Evolutionary conservation across 30 jellyfish, hydroid and myxozoan genomes (phyloP), one percentile per base, ranked within the genome.

Genomic region (Chrysaora quinquecirrha): DNA sequence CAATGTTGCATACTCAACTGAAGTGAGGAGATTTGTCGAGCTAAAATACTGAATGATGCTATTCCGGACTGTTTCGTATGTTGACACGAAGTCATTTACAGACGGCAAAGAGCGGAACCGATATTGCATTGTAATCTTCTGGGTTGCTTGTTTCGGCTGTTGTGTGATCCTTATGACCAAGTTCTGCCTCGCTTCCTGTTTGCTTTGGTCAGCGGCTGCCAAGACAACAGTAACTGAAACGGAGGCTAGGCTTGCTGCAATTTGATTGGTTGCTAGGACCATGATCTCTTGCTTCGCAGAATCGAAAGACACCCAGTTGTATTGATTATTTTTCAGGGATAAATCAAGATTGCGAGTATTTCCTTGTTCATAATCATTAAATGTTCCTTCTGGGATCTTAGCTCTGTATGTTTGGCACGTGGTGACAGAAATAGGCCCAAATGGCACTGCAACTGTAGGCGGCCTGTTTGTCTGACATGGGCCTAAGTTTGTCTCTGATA

Each of bases 351-450:
- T 92, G 25, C 97, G 72, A 20, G 96, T 65, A 46, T 71, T 68
- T 22, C 98, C 98, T 33, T 92, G 95, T 65, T 92, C 98, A 24
- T 48, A 60, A 64, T 92, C 98, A 35, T 34, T 29, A 32, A 92
- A 92, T 2, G 97, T 86, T 43, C 46, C 78, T 49, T 65, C 89
- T 10, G 98, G 98, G 22, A 92, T 78, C 60, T 31, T 34, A 23
- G 73, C 78, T 29, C 19, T 74, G 70, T 16, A 86, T 1, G 96
- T 83, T 23, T 64, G 71, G 19, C 87, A 86, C 11, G 85, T 67
- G 23, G 87, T 83, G 34, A 92, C 97, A 34, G 78, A 23, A 11
- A 92, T 25, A 1, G 96, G 86, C 20, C 90, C 94, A 76, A 81
- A 73, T 48, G 86, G 85, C n/a, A 31, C 73, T 1, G 73, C 73